A percentile compares a stretch with the other conserved stretches of the same genome.
These are phyloP conservation scores for Xyrauchen texanus DNA, from an alignment of 2,113 vertebrate genomes.

Conservation along the genomic window DNA sequence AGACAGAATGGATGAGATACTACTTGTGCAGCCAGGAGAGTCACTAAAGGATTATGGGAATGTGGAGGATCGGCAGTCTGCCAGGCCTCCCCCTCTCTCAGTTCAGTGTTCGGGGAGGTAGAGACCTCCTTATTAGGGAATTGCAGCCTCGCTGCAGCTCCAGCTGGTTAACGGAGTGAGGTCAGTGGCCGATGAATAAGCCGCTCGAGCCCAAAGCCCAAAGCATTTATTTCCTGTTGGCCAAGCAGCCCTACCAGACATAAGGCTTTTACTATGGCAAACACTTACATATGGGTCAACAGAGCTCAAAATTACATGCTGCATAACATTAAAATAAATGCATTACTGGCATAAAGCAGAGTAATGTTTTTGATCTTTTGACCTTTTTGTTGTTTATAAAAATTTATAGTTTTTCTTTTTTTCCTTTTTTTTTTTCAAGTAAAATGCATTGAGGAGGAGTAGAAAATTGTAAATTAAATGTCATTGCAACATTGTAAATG, in stretches of 20 bases:
- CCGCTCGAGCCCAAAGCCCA: background rate
- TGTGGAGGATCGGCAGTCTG: slow-evolving; percentile 4
- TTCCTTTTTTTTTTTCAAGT: too few species aligned
- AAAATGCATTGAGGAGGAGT: too few species aligned
- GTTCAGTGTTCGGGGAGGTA: slow-evolving; percentile 14
- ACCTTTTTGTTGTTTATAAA: too few species aligned
- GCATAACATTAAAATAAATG: too few species aligned
- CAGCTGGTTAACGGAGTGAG: slow-evolving; percentile 13
- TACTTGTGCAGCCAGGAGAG: slow-evolving; percentile 35
- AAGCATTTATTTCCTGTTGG: slow-evolving; percentile 20
- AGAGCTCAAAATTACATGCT: too few species aligned
- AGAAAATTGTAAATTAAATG: too few species aligned
- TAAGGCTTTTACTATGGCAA: background rate
- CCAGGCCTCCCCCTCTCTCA: slow-evolving; percentile 51
- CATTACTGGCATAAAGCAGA: too few species aligned
- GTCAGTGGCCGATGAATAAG: slow-evolving; percentile 6
- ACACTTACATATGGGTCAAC: too few species aligned
- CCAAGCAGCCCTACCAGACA: background rate
- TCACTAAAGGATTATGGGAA: slow-evolving; percentile 33
- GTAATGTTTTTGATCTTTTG: too few species aligned
- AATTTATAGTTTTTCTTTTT: too few species aligned
- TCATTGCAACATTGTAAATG: too few species aligned
- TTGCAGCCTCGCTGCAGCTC: background rate
- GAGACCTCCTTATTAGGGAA: slow-evolving; percentile 31
- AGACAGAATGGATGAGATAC: slow-evolving; percentile 41